Base-by-base conservation (phyloP, 2,113 vertebrate genomes). In the Nicator chloris region DNA sequence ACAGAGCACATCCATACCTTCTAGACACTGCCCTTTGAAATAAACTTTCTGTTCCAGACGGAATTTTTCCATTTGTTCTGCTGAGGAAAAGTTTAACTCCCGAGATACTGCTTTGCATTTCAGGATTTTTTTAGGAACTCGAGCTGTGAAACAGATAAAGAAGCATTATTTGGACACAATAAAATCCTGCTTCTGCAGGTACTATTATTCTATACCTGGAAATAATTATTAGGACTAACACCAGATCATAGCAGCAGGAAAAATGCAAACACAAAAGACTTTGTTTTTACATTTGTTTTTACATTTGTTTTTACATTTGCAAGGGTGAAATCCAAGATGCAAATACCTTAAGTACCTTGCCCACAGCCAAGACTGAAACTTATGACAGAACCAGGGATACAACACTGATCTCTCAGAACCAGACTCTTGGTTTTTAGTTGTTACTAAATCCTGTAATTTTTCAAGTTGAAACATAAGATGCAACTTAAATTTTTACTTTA, bases 11-110 rank as follows among this genome's bases (percentile, higher is more conserved):
- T 39, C 31, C 51, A 14, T 98, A 99, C 99, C 99, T 99, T 99
- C 99, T 98, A 99, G 97, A 98, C 99, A 99, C 92, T 99, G 99
- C 91, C 99, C 99, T 98, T 99, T 99, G 98, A 99, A 99, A 98
- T 99, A 99, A 95, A 99, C 99, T 97, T 99, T 99, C 97, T 99
- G 99, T 97, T 99, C 99, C 98, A 99, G 98, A 69, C 99, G 97
- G 97, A 99, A 99, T 97, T 99, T 99, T 97, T 99, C 99, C 98
- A 99, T 99, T 93, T 99, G 99, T 96, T 99, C 99, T 49, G 98
- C 98, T 40, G 99, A 99, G 70, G 99, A 99, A 92, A 99, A 99
- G 98, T 99, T 99, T 88, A 99, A 96, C 95, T 99, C 99, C 98
- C 99, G 98, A 96, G 99, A 99, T 64, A 99, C 99, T 5, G 99